Conservation (phyloP, 2,797 vertebrate species). For the Champsocephalus esox region DNA sequence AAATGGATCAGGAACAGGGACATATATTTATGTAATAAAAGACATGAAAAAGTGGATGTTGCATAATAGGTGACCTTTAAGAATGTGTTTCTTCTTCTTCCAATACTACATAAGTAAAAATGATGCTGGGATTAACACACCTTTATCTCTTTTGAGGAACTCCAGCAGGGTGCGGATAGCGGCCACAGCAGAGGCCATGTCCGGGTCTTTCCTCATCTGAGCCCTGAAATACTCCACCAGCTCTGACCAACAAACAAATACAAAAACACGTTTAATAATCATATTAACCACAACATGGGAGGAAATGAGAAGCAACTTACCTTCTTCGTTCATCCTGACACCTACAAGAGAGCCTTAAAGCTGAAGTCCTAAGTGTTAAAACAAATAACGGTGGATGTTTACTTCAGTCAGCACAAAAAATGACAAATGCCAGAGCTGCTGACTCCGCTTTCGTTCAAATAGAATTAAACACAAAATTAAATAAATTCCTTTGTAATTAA, state of each 20-base stretch:
- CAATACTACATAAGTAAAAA: too few species aligned
- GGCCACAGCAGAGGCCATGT: slow-evolving; percentile 95
- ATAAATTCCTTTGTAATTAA: fast-evolving
- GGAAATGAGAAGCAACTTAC: slow-evolving; percentile 38
- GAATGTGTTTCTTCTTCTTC: background rate
- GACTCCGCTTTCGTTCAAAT: background rate
- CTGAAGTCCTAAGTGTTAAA: background rate
- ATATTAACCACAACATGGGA: fast-evolving
- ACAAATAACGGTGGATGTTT: background rate
- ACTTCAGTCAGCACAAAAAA: background rate
- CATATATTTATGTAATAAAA: too few species aligned
- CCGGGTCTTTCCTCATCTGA: slow-evolving; percentile 92
- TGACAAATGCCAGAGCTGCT: slow-evolving; percentile 14
- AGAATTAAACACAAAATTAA: fast-evolving
- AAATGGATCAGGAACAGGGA: too few species aligned
- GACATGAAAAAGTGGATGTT: too few species aligned
- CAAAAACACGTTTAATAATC: background rate
- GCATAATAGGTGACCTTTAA: too few species aligned
- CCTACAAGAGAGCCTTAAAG: background rate
- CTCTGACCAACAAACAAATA: slow-evolving; percentile 76
- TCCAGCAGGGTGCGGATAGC: slow-evolving; percentile 93
- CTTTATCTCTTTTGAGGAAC: slow-evolving; percentile 94
- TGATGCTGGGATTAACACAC: slow-evolving; percentile 64
- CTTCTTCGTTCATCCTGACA: slow-evolving; percentile 79
- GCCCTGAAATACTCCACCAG: slow-evolving; percentile 92